phyloP scores from a whole-genome alignment of 2,888 invertebrate genomes.

The Drosophila eohydei region DNA sequence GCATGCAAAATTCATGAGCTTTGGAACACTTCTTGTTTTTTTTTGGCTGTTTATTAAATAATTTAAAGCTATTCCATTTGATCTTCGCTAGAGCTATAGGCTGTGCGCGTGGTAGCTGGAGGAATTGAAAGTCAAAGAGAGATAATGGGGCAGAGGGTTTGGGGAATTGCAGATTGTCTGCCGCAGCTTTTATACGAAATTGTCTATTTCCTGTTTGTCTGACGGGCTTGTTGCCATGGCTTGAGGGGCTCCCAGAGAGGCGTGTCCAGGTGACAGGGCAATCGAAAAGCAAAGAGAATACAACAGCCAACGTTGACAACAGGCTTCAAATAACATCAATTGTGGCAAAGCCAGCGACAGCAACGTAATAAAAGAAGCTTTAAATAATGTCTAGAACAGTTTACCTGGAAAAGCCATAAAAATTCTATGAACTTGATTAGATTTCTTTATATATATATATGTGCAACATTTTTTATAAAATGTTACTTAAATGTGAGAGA shows the following conservation, averaged over 20 bases:
- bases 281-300: conserved; percentile 30
- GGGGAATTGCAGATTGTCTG: conserved; percentile 30
- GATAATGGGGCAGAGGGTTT: background rate
- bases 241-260: conserved; percentile 9
- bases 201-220: conserved; percentile 75
- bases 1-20: conserved; percentile 38
- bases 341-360: background rate
- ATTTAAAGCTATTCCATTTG: conserved; percentile 55
- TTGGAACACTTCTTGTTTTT: conserved; percentile 22
- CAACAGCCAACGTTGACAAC: conserved; percentile 43
- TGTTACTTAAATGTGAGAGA: too few species aligned
- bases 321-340: conserved; percentile 45
- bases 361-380: background rate
- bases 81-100: conserved; percentile 14
- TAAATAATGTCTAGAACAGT: conserved; percentile 3
- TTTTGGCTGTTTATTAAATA: conserved; percentile 60
- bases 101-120: background rate
- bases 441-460: background rate
- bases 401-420: background rate
- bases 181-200: conserved; percentile 58
- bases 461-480: too few species aligned
- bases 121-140: background rate
- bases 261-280: conserved; percentile 21
- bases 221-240: conserved; percentile 38
- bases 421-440: conserved; percentile 5